Conservation (phyloP, 1,140 invertebrate genomes). For the Trachymyrmex cornetzi region DNA sequence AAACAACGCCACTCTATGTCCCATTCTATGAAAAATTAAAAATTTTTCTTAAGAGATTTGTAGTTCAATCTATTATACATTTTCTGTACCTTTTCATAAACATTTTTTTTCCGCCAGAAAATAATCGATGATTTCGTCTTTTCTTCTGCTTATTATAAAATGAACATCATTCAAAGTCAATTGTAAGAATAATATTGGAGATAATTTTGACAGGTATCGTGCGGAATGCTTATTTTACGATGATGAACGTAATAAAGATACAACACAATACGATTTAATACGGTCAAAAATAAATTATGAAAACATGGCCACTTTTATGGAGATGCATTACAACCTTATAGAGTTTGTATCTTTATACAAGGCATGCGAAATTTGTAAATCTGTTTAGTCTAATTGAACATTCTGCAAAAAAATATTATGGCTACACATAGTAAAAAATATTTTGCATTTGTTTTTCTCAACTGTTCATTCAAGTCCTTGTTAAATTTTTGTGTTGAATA, state of each 20-base stretch:
- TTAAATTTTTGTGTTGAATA: too few species aligned
- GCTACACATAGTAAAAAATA: too few species aligned
- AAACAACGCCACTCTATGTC: too few species aligned
- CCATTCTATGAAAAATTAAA: too few species aligned
- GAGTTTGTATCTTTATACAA: conserved; percentile 37
- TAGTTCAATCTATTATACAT: too few species aligned
- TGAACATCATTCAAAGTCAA: neutral
- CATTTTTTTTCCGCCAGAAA: neutral
- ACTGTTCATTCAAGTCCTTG: too few species aligned
- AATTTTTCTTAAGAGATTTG: too few species aligned
- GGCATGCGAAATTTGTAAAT: neutral
- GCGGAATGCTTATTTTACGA: conserved; percentile 26
- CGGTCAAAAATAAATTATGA: neutral
- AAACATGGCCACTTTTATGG: neutral
- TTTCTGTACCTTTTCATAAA: too few species aligned
- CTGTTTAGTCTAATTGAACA: neutral
- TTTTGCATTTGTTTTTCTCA: too few species aligned
- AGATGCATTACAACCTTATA: too few species aligned
- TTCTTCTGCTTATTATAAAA: neutral
- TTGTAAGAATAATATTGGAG: neutral
- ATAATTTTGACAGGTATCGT: neutral
- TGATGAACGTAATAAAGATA: neutral
- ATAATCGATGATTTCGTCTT: neutral
- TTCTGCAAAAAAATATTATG: neutral
- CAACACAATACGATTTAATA: neutral